These are phyloP conservation scores for Pedionomus torquatus DNA, from an alignment of 2,113 vertebrate genomes.

Conservation along the genomic window DNA sequence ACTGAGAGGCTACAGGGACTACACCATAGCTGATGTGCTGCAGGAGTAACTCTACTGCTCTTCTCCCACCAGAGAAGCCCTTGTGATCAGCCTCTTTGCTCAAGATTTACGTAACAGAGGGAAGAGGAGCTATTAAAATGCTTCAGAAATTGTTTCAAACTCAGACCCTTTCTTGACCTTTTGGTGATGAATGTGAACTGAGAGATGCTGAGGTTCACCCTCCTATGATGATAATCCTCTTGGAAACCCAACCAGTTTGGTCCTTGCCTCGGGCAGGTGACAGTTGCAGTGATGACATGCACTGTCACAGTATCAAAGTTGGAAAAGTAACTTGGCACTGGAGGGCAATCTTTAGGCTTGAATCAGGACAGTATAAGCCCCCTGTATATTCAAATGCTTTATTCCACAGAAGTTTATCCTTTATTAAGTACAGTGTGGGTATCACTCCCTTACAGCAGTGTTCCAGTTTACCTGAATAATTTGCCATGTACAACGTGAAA, in stretches of 20 bases:
- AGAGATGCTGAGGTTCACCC: not conserved
- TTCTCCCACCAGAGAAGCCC: not conserved
- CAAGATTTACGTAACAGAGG: not conserved
- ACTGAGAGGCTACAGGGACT: not conserved
- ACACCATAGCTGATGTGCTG: no score
- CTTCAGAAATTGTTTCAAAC: not conserved
- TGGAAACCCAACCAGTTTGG: not conserved
- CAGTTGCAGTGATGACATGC: not conserved
- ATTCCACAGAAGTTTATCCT: not conserved
- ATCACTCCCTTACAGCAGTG: not conserved
- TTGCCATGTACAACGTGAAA: not conserved
- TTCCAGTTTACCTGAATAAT: not conserved
- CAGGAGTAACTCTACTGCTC: not conserved
- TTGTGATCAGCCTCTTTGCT: not conserved
- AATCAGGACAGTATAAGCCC: not conserved
- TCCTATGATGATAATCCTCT: not conserved
- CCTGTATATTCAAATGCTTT: not conserved
- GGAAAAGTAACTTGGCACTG: not conserved
- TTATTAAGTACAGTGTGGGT: not conserved
- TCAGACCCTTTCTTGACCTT: conserved; percentile 30
- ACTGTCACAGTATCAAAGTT: not conserved
- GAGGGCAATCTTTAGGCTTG: not conserved
- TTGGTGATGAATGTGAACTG: conserved; percentile 56
- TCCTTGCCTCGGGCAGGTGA: conserved; percentile 42
- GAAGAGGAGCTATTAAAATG: not conserved